These are phyloP conservation scores for Nasonia longicornis DNA, from an alignment of 1,140 invertebrate genomes.

Conservation along the genomic window DNA sequence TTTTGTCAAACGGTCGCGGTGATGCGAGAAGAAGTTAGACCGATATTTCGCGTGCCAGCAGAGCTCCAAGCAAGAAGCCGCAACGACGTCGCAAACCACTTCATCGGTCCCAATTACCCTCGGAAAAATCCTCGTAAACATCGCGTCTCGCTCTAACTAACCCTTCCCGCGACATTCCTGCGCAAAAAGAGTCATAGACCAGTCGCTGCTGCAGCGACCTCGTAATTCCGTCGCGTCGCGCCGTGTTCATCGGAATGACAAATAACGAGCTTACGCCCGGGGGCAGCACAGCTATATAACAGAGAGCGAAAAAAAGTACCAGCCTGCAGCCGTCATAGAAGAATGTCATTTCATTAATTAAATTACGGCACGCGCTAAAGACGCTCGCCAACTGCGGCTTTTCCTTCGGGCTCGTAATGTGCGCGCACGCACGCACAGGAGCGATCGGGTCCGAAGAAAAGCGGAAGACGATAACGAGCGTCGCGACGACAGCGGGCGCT, in stretches of 20 bases:
- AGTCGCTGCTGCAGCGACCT: neutral
- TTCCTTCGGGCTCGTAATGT: neutral
- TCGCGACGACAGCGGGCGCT: neutral
- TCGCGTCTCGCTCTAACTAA: neutral
- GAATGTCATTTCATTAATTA: conserved; percentile 9
- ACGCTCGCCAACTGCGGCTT: conserved; percentile 7
- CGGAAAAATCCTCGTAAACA: neutral
- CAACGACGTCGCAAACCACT: neutral
- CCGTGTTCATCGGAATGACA: neutral
- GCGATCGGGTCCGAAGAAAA: neutral
- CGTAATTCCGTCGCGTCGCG: neutral
- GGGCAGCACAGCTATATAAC: neutral
- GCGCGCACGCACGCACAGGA: no score
- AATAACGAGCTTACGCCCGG: neutral
- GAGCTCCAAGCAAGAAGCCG: no score
- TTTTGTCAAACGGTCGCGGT: no score
- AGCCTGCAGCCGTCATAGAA: neutral
- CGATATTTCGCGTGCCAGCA: no score
- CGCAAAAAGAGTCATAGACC: neutral
- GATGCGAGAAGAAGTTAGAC: no score
- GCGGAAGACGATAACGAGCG: conserved; percentile 9
- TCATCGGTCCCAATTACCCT: neutral
- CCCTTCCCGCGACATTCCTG: neutral
- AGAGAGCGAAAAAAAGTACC: neutral
- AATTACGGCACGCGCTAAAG: neutral